A percentile compares a stretch with the other conserved stretches of the same genome.
phyloP scores from a whole-genome alignment of 2,797 vertebrate genomes.

The Liparis tanakae region DNA sequence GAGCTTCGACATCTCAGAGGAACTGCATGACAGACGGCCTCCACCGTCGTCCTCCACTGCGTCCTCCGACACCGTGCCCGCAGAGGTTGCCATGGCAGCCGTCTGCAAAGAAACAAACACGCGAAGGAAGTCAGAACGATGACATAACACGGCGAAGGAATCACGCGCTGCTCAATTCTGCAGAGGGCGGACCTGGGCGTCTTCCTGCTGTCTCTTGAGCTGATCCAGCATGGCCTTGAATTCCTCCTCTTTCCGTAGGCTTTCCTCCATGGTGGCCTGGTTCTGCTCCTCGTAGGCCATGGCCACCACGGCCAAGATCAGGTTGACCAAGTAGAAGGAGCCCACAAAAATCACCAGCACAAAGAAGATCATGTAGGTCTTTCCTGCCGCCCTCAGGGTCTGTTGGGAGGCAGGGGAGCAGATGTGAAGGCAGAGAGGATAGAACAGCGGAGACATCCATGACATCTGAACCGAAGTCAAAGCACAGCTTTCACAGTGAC shows the following conservation, averaged over 20 bases:
- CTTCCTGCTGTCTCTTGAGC: constrained; percentile 95
- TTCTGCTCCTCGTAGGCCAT: constrained; percentile 99
- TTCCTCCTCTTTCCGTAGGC: constrained; percentile 92
- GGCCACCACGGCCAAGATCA: constrained; percentile 98
- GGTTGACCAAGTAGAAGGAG: constrained; percentile 97
- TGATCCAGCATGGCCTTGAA: constrained; percentile 98
- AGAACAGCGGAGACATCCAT: constrained; percentile 19
- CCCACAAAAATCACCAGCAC: constrained; percentile 99
- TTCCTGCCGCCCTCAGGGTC: constrained; percentile 96
- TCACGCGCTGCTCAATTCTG: background rate
- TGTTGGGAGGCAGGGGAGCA: constrained; percentile 59
- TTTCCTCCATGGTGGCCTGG: constrained; percentile 98
- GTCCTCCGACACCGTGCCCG: constrained; percentile 96
- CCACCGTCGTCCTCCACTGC: constrained; percentile 94
- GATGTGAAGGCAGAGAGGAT: background rate
- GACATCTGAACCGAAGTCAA: constrained; percentile 27
- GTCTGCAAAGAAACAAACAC: constrained; percentile 74
- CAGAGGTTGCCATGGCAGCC: constrained; percentile 95
- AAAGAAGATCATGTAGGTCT: constrained; percentile 99
- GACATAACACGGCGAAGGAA: background rate
- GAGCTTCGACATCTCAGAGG: constrained; percentile 96
- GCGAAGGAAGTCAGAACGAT: background rate
- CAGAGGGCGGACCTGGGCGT: constrained; percentile 86
- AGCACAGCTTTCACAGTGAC: constrained; percentile 37
- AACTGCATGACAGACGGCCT: constrained; percentile 92